These are phyloP conservation scores for Drosophila willistoni DNA, from an alignment of 1,140 invertebrate species.

Conservation along the genomic window DNA sequence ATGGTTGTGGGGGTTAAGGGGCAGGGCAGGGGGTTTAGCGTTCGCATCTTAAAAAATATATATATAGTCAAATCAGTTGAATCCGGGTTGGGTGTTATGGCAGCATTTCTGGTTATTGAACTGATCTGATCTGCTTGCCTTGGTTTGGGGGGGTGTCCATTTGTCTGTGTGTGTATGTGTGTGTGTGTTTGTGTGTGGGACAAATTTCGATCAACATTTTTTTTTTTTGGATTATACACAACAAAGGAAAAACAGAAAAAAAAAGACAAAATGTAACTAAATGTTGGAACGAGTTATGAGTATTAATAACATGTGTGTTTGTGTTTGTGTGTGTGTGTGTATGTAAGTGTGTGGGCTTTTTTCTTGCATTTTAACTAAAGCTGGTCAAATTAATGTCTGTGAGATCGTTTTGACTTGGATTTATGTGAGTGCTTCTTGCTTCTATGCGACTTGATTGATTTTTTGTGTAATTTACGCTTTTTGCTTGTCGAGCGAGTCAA, in stretches of 20 bases:
- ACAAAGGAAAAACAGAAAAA: background rate
- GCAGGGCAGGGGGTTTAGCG: too few relatives aligned
- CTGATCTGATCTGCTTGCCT: conserved; percentile 29
- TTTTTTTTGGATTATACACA: background rate
- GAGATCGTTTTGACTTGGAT: conserved; percentile 47
- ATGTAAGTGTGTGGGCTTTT: background rate
- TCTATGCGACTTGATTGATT: conserved; percentile 63
- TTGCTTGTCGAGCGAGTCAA: conserved; percentile 53
- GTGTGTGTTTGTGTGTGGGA: background rate
- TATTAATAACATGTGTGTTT: background rate
- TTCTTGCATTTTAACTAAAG: conserved; percentile 19
- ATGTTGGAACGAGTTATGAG: conserved; percentile 11
- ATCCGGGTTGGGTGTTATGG: background rate
- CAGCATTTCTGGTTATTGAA: conserved; percentile 9
- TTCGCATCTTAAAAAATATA: too few relatives aligned
- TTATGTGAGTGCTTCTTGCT: conserved; percentile 70
- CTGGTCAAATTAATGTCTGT: conserved; percentile 48
- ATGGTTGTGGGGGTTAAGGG: too few relatives aligned
- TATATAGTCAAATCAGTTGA: background rate
- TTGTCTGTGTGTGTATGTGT: conserved; percentile 9
- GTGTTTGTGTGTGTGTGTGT: background rate
- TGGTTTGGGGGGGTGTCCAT: too few relatives aligned
- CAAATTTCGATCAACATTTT: background rate
- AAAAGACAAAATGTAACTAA: conserved; percentile 9
- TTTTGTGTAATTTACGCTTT: conserved; percentile 58